Evolutionary conservation across 2,797 vertebrate genomes (phyloP), one percentile per base, ranked within the genome.

Genomic region (Neostethus bicornis): DNA sequence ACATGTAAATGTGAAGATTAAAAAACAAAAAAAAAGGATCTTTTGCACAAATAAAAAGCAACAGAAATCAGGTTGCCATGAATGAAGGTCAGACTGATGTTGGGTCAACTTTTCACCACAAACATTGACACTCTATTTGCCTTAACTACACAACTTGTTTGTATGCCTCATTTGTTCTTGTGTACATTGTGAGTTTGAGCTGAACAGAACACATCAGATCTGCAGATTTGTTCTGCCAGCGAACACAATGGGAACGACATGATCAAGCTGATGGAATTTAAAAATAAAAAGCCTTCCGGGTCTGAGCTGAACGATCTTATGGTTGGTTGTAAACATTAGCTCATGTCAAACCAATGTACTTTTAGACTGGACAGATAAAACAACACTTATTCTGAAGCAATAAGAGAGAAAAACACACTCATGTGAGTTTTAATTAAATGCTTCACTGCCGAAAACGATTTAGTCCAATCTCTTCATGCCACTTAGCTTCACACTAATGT

Each of bases 131-230:
- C 29, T 41, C 51, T 25, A 19, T 42, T 51, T 20, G 46, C 23
- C 45, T 0, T 26, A 32, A 5, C 43, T n/a, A 21, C 19, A 7
- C 8, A 32, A 39, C 21, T n/a, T 48, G 42, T 47, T 66, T 34
- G 16, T 17, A 23, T 28, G 65, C 41, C 7, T 13, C 39, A 19
- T 70, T 66, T 59, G 44, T 21, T 28, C 13, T 39, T 5, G 24
- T 31, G 39, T 21, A 3, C 42, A 45, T 43, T 6, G 39, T 14
- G 46, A 34, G 43, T 13, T 45, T 21, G 57, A 57, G 34, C n/a
- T 19, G 42, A 26, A 21, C 38, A 10, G 3, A 19, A 41, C 16
- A 10, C 19, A 51, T 12, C 43, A 4, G 64, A 20, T 17, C 14
- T 7, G 23, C 29, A 32, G 31, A 32, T 12, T 12, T n/a, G n/a